A percentile compares a stretch with the other conserved stretches of the same genome.
Evolutionary conservation across 2,888 invertebrate genomes (phyloP).

Genomic region (Arge pagana): DNA sequence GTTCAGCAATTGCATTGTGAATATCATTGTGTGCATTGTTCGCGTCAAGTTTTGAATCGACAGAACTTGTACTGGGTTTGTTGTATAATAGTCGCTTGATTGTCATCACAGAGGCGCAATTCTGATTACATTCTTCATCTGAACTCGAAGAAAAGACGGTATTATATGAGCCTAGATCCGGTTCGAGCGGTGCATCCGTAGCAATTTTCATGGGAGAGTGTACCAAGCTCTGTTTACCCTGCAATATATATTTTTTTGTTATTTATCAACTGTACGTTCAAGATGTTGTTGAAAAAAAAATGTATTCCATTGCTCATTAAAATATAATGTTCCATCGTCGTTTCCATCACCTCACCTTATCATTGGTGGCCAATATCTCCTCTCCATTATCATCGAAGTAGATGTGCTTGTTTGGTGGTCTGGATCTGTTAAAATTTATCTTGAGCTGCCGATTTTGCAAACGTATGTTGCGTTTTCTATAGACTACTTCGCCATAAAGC

Average conservation of each 20-base stretch:
- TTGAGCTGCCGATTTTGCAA: constrained; percentile 63
- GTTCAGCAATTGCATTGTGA: constrained; percentile 20
- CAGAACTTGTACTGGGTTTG: constrained; percentile 43
- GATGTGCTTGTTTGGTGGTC: constrained; percentile 63
- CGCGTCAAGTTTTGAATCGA: constrained; percentile 40
- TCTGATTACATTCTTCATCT: constrained; percentile 50
- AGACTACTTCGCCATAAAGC: constrained; percentile 65
- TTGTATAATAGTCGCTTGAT: constrained; percentile 44
- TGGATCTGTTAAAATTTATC: constrained; percentile 58
- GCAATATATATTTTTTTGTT: constrained; percentile 10
- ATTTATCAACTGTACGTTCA: too few species aligned
- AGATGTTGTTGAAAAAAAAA: too few species aligned
- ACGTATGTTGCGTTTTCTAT: constrained; percentile 67
- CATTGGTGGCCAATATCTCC: constrained; percentile 55
- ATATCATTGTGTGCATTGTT: constrained; percentile 25
- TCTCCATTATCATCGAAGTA: constrained; percentile 73
- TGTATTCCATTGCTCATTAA: background rate
- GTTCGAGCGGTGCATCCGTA: constrained; percentile 38
- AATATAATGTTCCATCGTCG: too few species aligned
- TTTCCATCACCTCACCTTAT: constrained; percentile 48
- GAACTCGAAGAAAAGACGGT: constrained; percentile 52
- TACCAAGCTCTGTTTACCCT: constrained; percentile 47
- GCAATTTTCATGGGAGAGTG: constrained; percentile 40
- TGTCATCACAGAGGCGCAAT: constrained; percentile 43
- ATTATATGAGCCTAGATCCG: constrained; percentile 48